Conservation (phyloP, 2,113 vertebrate genomes). For the Bagarius yarrelli region DNA sequence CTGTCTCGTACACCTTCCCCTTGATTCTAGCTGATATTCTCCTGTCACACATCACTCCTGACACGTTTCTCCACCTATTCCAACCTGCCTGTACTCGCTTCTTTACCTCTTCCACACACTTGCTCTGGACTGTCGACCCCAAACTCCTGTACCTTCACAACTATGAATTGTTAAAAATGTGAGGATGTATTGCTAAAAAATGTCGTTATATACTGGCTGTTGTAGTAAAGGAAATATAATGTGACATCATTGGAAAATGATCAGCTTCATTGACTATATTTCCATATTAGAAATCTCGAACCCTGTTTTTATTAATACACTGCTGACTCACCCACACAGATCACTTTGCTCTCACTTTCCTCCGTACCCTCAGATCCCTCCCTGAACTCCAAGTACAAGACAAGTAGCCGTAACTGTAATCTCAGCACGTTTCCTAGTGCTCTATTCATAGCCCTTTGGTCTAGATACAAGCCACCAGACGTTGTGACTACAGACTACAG, state of each 20-base stretch:
- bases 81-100: no score
- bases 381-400: slow-evolving; percentile 8
- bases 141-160: no score
- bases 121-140: no score
- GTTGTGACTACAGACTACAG: slow-evolving; percentile 11
- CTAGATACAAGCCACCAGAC: not conserved
- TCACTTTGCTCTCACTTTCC: not conserved
- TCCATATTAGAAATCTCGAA: not conserved
- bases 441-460: slow-evolving; percentile 13
- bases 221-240: not conserved
- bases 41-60: no score
- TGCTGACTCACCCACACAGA: not conserved
- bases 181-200: not conserved
- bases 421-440: not conserved
- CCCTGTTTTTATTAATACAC: not conserved
- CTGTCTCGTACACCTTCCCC: no score
- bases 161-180: not conserved
- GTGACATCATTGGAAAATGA: not conserved
- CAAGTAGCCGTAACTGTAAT: not conserved
- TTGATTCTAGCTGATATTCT: no score
- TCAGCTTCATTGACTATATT: not conserved
- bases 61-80: no score
- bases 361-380: not conserved
- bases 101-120: no score
- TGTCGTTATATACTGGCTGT: not conserved